Evolutionary conservation across 2,113 vertebrate species (phyloP).

Genomic region (Lucifuga dentata): DNA sequence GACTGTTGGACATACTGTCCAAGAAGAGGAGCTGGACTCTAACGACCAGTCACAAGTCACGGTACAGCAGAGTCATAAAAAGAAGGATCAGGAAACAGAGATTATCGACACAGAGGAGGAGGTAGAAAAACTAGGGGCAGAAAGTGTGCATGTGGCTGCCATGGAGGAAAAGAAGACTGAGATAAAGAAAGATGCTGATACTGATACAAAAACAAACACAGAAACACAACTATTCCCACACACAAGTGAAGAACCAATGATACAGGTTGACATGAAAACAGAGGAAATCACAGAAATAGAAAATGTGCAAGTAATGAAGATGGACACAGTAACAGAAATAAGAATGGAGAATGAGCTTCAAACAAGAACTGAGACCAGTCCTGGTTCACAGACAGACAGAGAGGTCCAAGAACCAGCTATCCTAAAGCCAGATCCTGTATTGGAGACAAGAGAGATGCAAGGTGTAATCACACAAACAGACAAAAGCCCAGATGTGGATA

Average conservation of each 20-base stretch:
- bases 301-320: conserved; percentile 15
- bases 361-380: conserved; percentile 11
- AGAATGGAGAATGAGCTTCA: background rate
- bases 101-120: conserved; percentile 11
- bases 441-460: conserved; percentile 11
- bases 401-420: background rate
- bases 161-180: conserved; percentile 17
- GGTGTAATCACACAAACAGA: conserved; percentile 20
- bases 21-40: background rate
- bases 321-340: conserved; percentile 8
- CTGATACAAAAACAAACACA: background rate
- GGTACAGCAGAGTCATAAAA: conserved; percentile 15
- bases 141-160: conserved; percentile 5
- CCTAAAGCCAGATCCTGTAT: background rate
- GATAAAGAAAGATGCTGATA: background rate
- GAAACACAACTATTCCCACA: background rate
- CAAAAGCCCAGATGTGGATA: background rate
- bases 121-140: conserved; percentile 7
- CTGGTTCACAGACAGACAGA: conserved; percentile 13
- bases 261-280: conserved; percentile 14
- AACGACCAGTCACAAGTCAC: conserved; percentile 4
- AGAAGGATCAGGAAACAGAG: conserved; percentile 25
- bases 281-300: conserved; percentile 30
- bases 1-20: conserved; percentile 9
- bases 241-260: conserved; percentile 6